Percentiles rank a stretch among this genome's conserved stretches.
These are phyloP conservation scores for Thalassoma bifasciatum DNA, from an alignment of 2,113 vertebrate species.

Conservation along the genomic window DNA sequence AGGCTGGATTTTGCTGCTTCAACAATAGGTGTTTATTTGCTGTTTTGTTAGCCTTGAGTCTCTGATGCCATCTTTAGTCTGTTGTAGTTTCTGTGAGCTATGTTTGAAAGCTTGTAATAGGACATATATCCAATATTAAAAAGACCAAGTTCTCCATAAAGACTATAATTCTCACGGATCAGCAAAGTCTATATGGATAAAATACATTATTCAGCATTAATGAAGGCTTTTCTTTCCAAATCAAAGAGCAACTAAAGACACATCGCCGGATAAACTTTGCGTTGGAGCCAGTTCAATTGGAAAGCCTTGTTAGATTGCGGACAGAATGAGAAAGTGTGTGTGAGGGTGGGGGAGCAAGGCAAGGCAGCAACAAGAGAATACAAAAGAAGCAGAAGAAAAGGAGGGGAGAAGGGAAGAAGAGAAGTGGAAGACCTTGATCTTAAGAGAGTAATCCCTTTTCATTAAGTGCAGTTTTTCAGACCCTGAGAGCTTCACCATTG, in stretches of 20 bases:
- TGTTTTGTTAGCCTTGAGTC: not conserved
- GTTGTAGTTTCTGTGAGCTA: conserved; percentile 1
- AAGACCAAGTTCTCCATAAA: not conserved
- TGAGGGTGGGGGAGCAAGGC: conserved; percentile 5
- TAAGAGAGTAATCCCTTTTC: conserved; percentile 82
- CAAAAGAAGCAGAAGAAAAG: conserved; percentile 33
- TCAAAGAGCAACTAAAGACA: not conserved
- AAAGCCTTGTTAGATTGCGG: not conserved
- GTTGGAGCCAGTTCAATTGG: not conserved
- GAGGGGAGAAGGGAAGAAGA: conserved; percentile 19
- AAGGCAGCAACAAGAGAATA: conserved; percentile 30
- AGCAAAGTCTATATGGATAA: not conserved
- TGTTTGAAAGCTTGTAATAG: not conserved
- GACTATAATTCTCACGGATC: not conserved
- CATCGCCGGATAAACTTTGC: not conserved
- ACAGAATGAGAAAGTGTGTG: not conserved
- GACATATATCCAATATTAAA: not conserved
- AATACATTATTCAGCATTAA: not conserved
- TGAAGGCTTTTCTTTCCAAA: not conserved
- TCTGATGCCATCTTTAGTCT: not conserved
- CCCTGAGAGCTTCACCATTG: conserved; percentile 75
- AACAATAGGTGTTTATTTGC: not conserved
- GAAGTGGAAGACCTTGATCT: conserved; percentile 75
- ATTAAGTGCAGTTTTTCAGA: conserved; percentile 75
- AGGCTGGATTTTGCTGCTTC: not conserved